Base-by-base conservation (phyloP, 2,888 invertebrate species). In the Zelleria hepariella region DNA sequence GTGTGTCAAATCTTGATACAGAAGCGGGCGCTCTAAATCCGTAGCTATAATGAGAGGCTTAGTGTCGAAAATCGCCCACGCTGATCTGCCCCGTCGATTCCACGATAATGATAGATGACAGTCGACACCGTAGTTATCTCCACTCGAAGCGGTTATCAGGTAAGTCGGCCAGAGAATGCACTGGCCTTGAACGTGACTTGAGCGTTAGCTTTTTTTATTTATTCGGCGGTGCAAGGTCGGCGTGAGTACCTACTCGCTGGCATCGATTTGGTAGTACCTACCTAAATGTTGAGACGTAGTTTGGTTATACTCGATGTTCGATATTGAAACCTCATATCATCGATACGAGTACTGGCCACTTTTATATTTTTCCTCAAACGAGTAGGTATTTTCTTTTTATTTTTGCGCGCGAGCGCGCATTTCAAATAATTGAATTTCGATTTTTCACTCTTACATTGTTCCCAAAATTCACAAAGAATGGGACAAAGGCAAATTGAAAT, bases 151-250 rank as follows among this genome's bases (percentile, higher is more conserved):
- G n/a, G 58, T 67, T 65, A 68, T 69, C 68, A 65, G 62, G 65
- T 71, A 77, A 66, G 67, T 74, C 74, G 77, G 78, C 74, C 77
- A 78, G 80, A 70, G 77, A 80, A 77, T 80, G 82, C 73, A 62
- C 59, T 65, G 72, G 61, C 82, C 82, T 79, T 82, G 80, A 80
- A 76, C 80, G 73, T 82, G 80, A 78, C 67, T 61, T 62, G 60
- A 68, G 25, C 54, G 54, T 54, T 26, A 54, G 68, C 74, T 73
- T 74, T 69, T 63, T 62, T 51, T 5, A 10, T 5, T 42, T n/a
- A 10, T 8, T 49, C 49, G 20, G 18, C 8, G 21, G 23, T 51
- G 51, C 51, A 51, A 51, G 51, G 51, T 51, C 21, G 23, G 7
- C 23, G 51, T 20, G 20, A 21, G 21, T 42, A 42, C 32, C 32